Evolutionary conservation across 1,140 invertebrate genomes (phyloP).

Genomic region (Plectrocnemia conspersa): DNA sequence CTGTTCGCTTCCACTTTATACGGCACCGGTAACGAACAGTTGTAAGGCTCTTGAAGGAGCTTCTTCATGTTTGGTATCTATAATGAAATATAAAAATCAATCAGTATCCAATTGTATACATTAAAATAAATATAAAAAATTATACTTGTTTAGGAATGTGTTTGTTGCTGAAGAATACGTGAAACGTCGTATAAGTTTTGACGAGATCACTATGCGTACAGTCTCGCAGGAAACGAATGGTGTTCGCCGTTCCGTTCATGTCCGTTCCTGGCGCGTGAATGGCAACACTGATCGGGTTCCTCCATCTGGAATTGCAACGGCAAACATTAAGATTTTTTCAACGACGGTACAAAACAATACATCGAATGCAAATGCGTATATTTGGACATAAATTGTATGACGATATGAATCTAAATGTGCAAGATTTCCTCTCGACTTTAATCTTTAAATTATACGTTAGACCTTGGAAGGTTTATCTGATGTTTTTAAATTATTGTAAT

Average conservation of each 20-base stretch:
- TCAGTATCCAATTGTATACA: not conserved
- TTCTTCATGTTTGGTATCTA: slow-evolving; percentile 63
- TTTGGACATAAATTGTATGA: too few relatives aligned
- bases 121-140: not conserved
- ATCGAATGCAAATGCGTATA: too few relatives aligned
- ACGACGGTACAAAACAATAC: too few relatives aligned
- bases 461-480: too few relatives aligned
- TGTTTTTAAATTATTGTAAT: too few relatives aligned
- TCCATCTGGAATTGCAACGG: slow-evolving; percentile 61
- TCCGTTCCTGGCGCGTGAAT: slow-evolving; percentile 73
- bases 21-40: slow-evolving; percentile 64
- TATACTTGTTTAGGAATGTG: slow-evolving; percentile 70
- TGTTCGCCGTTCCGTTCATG: slow-evolving; percentile 59
- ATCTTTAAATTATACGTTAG: too few relatives aligned
- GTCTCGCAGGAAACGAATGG: slow-evolving; percentile 64
- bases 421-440: too few relatives aligned
- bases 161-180: slow-evolving; percentile 80
- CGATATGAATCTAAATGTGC: too few relatives aligned
- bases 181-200: slow-evolving; percentile 74
- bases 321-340: too few relatives aligned
- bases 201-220: slow-evolving; percentile 63
- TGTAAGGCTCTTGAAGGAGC: slow-evolving; percentile 58
- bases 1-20: slow-evolving; percentile 62
- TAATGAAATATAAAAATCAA: slow-evolving; percentile 31
- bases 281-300: slow-evolving; percentile 66